Conservation (phyloP, 1,140 invertebrate genomes). For the Drosophila parvula region DNA sequence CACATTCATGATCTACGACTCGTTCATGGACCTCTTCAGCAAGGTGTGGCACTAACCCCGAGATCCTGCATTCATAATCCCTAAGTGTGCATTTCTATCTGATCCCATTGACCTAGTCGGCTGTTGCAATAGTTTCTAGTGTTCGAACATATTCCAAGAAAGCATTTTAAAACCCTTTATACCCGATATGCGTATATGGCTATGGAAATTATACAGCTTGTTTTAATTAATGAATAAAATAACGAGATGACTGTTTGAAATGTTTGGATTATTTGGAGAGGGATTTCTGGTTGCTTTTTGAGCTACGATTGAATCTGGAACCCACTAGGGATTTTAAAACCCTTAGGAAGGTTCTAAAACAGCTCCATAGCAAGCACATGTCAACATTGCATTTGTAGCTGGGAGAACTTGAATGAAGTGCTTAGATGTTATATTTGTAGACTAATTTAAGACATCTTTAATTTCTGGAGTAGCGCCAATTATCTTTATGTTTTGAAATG, state of each 20-base stretch:
- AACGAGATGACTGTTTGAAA: conserved; percentile 15
- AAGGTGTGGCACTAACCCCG: conserved; percentile 77
- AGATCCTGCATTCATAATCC: background rate
- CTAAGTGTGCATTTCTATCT: conserved; percentile 47
- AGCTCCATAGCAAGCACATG: too few species aligned
- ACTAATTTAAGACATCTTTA: too few species aligned
- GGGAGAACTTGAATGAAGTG: too few species aligned
- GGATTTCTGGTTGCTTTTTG: background rate
- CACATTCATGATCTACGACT: conserved; percentile 27
- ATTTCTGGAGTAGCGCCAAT: too few species aligned
- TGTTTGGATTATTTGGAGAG: background rate
- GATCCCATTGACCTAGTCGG: conserved; percentile 54
- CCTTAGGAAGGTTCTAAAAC: too few species aligned
- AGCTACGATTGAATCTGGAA: background rate
- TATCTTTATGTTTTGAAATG: too few species aligned
- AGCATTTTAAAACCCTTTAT: conserved; percentile 37
- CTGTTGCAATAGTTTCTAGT: conserved; percentile 53
- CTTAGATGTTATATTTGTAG: too few species aligned
- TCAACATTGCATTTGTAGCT: too few species aligned
- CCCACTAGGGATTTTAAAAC: too few species aligned
- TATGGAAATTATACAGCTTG: conserved; percentile 39
- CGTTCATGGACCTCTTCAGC: conserved; percentile 16
- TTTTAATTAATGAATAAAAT: conserved; percentile 33
- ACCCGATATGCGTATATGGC: conserved; percentile 33
- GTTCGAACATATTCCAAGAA: conserved; percentile 48